These are phyloP conservation scores for Myotis findleyi DNA, from an alignment of 2,797 vertebrate species.

Conservation along the genomic window DNA sequence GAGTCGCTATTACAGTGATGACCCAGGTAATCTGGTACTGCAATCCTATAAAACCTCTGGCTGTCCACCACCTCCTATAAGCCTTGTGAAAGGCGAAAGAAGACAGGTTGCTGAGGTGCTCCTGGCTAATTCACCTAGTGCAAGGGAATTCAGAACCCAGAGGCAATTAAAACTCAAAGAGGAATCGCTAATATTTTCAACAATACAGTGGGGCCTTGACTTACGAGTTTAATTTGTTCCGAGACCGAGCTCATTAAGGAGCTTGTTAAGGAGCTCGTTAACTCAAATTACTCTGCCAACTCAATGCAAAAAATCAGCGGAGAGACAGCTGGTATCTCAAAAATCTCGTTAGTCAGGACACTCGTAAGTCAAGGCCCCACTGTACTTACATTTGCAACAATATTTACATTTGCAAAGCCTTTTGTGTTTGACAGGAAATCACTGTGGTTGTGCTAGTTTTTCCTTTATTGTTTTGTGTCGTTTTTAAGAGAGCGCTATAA, in stretches of 20 bases:
- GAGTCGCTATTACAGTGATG: no score
- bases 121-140: neutral
- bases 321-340: no score
- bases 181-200: neutral
- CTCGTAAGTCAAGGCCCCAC: no score
- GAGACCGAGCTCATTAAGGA: no score
- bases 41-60: neutral
- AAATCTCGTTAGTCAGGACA: no score
- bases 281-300: no score
- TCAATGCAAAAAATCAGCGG: no score
- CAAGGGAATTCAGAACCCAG: neutral
- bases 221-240: no score
- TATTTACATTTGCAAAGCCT: neutral
- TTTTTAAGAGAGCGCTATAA: no score
- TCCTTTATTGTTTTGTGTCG: neutral
- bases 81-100: no score
- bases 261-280: no score
- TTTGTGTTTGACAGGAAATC: neutral
- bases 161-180: neutral
- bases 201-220: neutral
- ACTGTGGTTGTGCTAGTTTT: neutral
- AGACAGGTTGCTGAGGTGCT: neutral
- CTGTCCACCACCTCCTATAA: neutral
- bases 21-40: neutral
- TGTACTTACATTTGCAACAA: neutral